Base-by-base conservation (phyloP, 1,140 invertebrate genomes). In the Drosophila orosa region DNA sequence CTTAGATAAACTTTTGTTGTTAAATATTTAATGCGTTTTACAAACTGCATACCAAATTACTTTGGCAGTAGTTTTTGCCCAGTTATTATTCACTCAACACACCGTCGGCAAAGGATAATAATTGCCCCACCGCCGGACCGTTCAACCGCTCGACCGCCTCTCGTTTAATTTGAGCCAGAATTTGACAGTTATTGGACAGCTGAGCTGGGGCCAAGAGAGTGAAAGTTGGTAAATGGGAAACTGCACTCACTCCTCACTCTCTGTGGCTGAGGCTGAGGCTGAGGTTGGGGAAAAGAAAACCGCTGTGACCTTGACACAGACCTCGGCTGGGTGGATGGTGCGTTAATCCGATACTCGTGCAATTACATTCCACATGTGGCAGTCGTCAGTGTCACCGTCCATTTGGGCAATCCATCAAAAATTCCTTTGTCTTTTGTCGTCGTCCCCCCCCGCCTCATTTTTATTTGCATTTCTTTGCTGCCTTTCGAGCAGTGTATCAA, bases 141-240 rank as follows among this genome's bases (percentile, higher is more conserved):
- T n/a, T n/a, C n/a, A n/a, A 50, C 37, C 27, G 39, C 25, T 47
- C 50, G 52, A 63, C 72, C 47, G 45, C 44, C 60, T 73, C 73
- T 44, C 61, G 71, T 85, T 85, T 86, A 85, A 85, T 86, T 86
- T 86, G 69, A 75, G 68, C 74, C 66, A 39, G 63, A 82, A 82
- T 86, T 82, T 86, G 83, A 86, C 82, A 86, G 83, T 85, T 86
- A 86, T 86, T 86, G 74, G 82, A 86, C 82, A 86, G 82, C 45
- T 72, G 17, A 42, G 25, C 15, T 25, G 37, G 47, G 15, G 15
- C 19, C 7, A 15, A 27, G 1, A 6, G 44, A 25, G 29, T 31
- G 9, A 5, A 5, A 27, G 27, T 19, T 10, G 54, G 52, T 47
- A 54, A 63, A 39, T 61, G 37, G 45, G 47, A 40, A 59, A 60